Evolutionary conservation across 2,888 invertebrate genomes (phyloP).

Genomic region (Orchesellides sinensis): DNA sequence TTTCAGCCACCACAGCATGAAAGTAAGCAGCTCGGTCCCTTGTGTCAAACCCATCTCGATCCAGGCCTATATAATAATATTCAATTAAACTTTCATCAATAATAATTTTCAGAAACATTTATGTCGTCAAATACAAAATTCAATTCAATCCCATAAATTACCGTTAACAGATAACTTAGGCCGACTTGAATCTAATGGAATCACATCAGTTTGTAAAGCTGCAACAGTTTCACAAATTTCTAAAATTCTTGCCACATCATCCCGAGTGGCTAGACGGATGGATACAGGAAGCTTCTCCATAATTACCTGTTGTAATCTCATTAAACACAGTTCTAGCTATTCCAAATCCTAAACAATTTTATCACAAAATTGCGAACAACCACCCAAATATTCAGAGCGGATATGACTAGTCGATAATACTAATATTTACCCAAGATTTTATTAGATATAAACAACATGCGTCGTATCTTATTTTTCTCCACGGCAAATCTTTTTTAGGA

Average conservation of each 20-base stretch:
- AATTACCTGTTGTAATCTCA: background rate
- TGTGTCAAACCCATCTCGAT: slow-evolving; percentile 84
- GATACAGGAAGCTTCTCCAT: slow-evolving; percentile 43
- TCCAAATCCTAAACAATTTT: too few species aligned
- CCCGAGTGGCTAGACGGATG: slow-evolving; percentile 41
- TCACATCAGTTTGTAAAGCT: slow-evolving; percentile 6
- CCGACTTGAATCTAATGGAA: slow-evolving; percentile 24
- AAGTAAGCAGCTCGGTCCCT: slow-evolving; percentile 81
- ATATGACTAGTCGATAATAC: background rate
- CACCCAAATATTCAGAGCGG: background rate
- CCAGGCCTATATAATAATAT: slow-evolving; percentile 80
- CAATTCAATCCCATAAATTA: background rate
- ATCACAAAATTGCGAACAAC: slow-evolving; percentile 1
- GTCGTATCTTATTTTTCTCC: too few species aligned
- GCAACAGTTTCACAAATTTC: slow-evolving; percentile 45
- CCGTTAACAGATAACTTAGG: slow-evolving; percentile 45
- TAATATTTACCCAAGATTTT: too few species aligned
- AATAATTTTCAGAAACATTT: background rate
- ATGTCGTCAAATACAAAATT: background rate
- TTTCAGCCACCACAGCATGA: slow-evolving; percentile 84
- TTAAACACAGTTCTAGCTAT: too few species aligned
- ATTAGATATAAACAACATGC: too few species aligned
- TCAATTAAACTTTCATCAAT: background rate
- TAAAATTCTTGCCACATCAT: slow-evolving; percentile 48
- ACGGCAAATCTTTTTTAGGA: too few species aligned